Evolutionary conservation across 2,113 vertebrate genomes (phyloP).

Genomic region (Elanoides forficatus): DNA sequence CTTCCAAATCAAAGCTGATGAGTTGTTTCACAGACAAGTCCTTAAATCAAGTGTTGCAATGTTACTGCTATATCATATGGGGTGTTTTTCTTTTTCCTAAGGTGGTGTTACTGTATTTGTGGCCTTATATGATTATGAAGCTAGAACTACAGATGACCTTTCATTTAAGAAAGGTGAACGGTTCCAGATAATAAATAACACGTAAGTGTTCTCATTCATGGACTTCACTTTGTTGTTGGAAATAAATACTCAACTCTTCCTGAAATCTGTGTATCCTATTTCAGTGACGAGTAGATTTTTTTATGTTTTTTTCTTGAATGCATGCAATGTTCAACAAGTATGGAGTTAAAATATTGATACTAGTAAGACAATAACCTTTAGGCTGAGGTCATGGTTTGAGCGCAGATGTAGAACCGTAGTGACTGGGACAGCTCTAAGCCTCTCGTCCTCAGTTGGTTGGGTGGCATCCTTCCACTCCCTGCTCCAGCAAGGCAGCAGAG

Average conservation of each 20-base stretch:
- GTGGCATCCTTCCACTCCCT: not conserved
- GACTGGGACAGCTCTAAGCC: not conserved
- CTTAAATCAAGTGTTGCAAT: not conserved
- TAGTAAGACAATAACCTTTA: not conserved
- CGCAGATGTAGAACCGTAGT: not conserved
- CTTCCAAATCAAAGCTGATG: not conserved
- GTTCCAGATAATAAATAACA: conserved; percentile 99
- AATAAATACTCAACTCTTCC: not conserved
- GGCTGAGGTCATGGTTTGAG: not conserved
- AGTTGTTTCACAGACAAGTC: not conserved
- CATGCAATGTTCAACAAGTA: not conserved
- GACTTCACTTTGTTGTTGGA: not conserved
- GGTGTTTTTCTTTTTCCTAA: conserved; percentile 47
- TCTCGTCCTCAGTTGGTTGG: not conserved
- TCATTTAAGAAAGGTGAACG: conserved; percentile 98
- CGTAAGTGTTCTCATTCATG: conserved; percentile 77
- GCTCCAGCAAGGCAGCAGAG: not conserved
- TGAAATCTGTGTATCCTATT: not conserved
- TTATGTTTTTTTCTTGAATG: not conserved
- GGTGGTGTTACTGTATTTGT: conserved; percentile 98
- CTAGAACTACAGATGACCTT: conserved; percentile 95
- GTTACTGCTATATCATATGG: not conserved
- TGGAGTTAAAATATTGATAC: not conserved
- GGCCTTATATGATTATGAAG: conserved; percentile 99
- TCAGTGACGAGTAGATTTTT: not conserved